phyloP scores from a whole-genome alignment of 2,888 invertebrate species.

The Drosophila borealis region DNA sequence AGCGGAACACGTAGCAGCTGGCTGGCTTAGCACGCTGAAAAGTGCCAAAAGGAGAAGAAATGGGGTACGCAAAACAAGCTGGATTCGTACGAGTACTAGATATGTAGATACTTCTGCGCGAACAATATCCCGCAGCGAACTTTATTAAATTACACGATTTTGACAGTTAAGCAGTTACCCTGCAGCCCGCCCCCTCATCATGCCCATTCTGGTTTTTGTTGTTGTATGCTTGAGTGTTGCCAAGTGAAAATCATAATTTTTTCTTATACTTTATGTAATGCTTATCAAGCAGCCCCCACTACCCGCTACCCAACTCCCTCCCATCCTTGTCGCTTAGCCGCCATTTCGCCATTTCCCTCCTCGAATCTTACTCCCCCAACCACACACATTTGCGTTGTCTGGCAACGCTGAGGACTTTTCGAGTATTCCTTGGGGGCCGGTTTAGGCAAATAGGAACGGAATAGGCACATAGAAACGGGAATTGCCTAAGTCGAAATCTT shows the following conservation, averaged over 20 bases:
- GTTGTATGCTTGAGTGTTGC: constrained; percentile 30
- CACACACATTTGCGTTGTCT: constrained; percentile 50
- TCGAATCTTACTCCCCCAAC: neutral
- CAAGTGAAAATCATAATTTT: constrained; percentile 75
- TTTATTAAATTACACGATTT: constrained; percentile 85
- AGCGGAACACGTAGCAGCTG: constrained; percentile 56
- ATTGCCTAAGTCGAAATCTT: constrained; percentile 54
- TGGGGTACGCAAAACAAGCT: constrained; percentile 31
- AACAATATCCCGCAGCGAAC: constrained; percentile 84
- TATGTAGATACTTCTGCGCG: constrained; percentile 44
- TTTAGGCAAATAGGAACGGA: constrained; percentile 71
- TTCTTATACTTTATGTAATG: constrained; percentile 74
- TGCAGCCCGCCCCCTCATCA: neutral
- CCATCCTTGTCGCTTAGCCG: neutral
- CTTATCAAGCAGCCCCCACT: constrained; percentile 28
- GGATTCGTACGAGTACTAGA: constrained; percentile 20
- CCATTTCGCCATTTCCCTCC: constrained; percentile 1
- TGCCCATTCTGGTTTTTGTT: constrained; percentile 31
- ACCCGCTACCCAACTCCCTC: neutral
- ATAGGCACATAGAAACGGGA: constrained; percentile 42
- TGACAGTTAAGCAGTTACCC: constrained; percentile 81
- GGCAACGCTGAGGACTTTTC: constrained; percentile 49
- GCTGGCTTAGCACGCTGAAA: constrained; percentile 61
- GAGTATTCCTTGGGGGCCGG: constrained; percentile 73
- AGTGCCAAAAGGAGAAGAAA: constrained; percentile 27